Base-by-base conservation (phyloP, 2,888 invertebrate genomes). In the Exephanes ischioxanthus region DNA sequence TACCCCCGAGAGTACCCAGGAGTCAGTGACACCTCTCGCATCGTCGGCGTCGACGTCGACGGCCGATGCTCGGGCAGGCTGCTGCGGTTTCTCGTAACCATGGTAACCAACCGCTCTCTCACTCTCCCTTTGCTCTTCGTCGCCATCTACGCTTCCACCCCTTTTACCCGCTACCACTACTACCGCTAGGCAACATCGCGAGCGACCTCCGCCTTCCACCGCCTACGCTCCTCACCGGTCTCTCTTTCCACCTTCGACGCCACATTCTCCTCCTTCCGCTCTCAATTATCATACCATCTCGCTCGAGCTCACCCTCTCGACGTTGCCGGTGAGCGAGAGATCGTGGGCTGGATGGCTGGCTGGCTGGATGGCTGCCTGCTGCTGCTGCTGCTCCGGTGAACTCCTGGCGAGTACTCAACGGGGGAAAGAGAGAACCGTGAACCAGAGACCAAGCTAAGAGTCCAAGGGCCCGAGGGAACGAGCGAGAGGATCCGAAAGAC, bases 11-110 rank as follows among this genome's bases (percentile, higher is more conserved):
- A 80, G 83, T 86, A 80, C 83, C 91, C 92, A 92, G 93, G 92
- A 93, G 94, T 94, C 94, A 94, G 93, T 93, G 94, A 94, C 94
- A 94, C 93, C 93, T 93, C 92, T 92, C 90, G 90, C 91, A 93
- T 93, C 93, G 93, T 88, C 89, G 88, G 87, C 80, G 85, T 85
- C 86, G 77, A 90, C 90, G 91, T 88, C 90, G 90, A 88, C 91
- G 92, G 92, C 88, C 77, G 76, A 77, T 86, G 85, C 83, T 77
- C 83, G 77, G 72, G 80, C 63, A 79, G 77, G 80, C 80, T 78
- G 91, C 92, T 92, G 92, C 92, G 93, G 93, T 93, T 92, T 92
- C 91, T 91, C 90, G 93, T 93, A 93, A 90, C 90, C 93, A 94
- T 94, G 93, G 94, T 90, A 93, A 94, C 94, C 92, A 90, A 87